These are phyloP conservation scores for Burhinus bistriatus DNA, from an alignment of 2,113 vertebrate species.

Conservation along the genomic window DNA sequence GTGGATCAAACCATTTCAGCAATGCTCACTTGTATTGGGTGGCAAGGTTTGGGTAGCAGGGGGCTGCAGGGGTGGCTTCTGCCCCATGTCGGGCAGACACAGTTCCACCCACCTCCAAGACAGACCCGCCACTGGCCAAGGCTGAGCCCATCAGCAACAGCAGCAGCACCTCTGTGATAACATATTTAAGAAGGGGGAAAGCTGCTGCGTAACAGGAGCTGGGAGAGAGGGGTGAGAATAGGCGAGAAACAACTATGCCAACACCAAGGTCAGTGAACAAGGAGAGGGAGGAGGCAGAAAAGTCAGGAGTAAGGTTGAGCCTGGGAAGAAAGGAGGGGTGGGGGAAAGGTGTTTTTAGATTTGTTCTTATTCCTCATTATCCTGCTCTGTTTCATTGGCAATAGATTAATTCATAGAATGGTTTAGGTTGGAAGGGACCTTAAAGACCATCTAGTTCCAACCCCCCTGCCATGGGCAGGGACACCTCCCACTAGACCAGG, in stretches of 20 bases:
- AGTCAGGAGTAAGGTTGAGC: not conserved
- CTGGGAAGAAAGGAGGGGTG: not conserved
- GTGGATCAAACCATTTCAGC: not conserved
- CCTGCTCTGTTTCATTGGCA: not conserved
- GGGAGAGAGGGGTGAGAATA: not conserved
- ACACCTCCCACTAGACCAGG: no score
- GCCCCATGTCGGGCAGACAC: not conserved
- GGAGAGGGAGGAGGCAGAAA: not conserved
- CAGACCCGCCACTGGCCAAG: no score
- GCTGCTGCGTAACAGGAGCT: not conserved
- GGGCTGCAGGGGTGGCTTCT: not conserved
- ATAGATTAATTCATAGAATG: not conserved
- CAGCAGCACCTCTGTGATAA: accelerated
- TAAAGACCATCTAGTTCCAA: no score
- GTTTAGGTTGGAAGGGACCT: no score
- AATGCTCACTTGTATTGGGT: not conserved
- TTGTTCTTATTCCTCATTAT: not conserved
- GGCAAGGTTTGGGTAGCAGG: not conserved
- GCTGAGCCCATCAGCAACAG: not conserved
- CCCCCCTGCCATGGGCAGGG: no score
- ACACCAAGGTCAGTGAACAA: not conserved
- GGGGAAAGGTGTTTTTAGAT: not conserved
- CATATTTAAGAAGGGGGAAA: not conserved
- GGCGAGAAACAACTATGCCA: not conserved
- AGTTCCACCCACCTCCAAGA: not conserved